Evolutionary conservation across 2,797 vertebrate species (phyloP), one percentile per base, ranked within the genome.

Genomic region (Danio choprae): DNA sequence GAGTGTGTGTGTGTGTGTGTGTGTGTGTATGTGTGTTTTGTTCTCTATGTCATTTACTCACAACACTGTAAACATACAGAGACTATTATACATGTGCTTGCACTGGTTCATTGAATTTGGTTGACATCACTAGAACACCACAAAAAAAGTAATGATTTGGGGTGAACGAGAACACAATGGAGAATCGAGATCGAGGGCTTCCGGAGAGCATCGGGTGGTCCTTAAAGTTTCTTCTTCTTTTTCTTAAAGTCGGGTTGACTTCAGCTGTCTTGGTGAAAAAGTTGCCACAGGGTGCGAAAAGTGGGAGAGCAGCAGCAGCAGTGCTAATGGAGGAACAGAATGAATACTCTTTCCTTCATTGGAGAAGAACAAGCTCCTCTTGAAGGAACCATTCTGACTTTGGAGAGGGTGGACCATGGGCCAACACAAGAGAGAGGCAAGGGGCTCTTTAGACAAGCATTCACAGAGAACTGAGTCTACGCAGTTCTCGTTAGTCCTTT

Each of bases 61-160:
- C 96, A 97, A 98, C 96, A 97, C 96, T 97, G 97, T 98, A 98
- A 99, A 98, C 97, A 97, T 97, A 98, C 95, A 97, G 91, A 93
- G 95, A 96, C 95, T 98, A 98, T 98, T 95, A 95, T 98, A 99
- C 96, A 98, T 98, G 96, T 99, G 97, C 97, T 99, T 98, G 96
- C 94, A 95, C 94, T 93, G 93, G 91, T 91, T 93, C 88, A 90
- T 90, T 87, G 88, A 87, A 84, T 93, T 94, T 92, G 91, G 91
- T 92, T 93, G 92, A 94, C 92, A 91, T 95, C 94, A 96, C 95
- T 95, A 95, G 89, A 95, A 95, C 95, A 95, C 93, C 95, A 96
- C 94, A 89, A 94, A 94, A 94, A 86, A 86, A 92, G 90, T 74
- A 73, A 84, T 88, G 90, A 84, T 83, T 58, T 71, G 82, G 86